Percentiles rank a stretch among this genome's conserved stretches.
phyloP scores from a whole-genome alignment of 2,888 invertebrate species.

The Quadroppia sp. region DNA sequence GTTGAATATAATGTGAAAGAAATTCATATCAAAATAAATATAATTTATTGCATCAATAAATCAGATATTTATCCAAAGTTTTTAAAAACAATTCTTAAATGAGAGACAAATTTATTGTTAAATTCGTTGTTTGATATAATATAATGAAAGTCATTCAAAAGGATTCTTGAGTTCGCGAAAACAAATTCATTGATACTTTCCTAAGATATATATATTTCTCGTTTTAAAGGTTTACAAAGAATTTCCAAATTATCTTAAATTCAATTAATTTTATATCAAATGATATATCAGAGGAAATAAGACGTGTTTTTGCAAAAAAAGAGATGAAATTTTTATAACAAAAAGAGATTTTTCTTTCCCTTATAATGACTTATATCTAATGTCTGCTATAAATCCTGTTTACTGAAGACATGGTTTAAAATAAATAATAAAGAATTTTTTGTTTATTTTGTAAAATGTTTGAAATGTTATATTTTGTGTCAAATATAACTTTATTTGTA shows the following conservation, averaged over 20 bases:
- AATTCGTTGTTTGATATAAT: no score
- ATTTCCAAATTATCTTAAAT: no score
- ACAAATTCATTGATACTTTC: no score
- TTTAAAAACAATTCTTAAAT: no score
- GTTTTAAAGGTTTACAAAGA: no score
- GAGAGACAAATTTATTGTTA: no score
- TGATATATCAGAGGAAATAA: neutral
- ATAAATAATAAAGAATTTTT: slow-evolving; percentile 18
- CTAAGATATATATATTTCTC: no score
- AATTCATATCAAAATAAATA: no score
- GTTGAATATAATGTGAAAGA: no score
- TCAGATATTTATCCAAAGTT: neutral
- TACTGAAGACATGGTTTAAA: slow-evolving; percentile 13
- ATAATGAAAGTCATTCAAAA: no score
- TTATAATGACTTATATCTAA: neutral
- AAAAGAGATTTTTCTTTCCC: neutral
- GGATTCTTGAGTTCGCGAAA: no score
- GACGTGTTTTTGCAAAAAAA: neutral
- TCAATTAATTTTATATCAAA: no score
- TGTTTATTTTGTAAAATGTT: slow-evolving; percentile 9
- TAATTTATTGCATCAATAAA: slow-evolving; percentile 19
- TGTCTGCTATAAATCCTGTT: neutral
- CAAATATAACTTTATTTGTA: neutral
- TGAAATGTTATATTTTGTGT: neutral
- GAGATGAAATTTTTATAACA: neutral